Evolutionary conservation across 2,888 invertebrate genomes (phyloP).

Genomic region (Thymelicus acteon): DNA sequence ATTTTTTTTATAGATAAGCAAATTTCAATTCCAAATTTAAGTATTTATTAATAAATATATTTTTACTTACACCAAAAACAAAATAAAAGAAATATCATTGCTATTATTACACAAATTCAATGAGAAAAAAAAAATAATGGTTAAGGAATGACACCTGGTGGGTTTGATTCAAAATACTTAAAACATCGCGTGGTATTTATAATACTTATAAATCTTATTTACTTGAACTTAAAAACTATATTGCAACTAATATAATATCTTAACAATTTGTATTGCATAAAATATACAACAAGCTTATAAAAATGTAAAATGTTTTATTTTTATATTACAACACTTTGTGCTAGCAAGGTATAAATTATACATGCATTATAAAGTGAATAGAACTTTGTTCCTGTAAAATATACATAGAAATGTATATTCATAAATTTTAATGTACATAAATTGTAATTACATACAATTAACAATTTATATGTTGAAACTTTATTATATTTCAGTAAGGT

Average conservation of each 20-base stretch:
- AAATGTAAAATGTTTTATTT: slow-evolving; percentile 25
- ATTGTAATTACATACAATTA: background rate
- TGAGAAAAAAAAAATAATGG: slow-evolving; percentile 20
- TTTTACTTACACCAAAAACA: background rate
- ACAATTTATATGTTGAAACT: background rate
- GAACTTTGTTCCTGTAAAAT: slow-evolving; percentile 79
- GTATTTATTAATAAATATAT: background rate
- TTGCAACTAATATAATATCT: slow-evolving; percentile 48
- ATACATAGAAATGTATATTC: slow-evolving; percentile 57
- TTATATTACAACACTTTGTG: slow-evolving; percentile 68
- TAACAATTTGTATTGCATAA: slow-evolving; percentile 50
- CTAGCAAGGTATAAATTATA: slow-evolving; percentile 58
- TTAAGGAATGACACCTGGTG: slow-evolving; percentile 62
- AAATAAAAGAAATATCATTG: slow-evolving; percentile 4
- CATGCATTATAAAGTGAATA: slow-evolving; percentile 47
- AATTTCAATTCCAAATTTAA: background rate
- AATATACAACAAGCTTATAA: slow-evolving; percentile 56
- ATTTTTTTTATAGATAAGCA: background rate
- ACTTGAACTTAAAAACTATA: slow-evolving; percentile 46
- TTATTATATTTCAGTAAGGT: background rate
- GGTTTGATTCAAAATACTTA: slow-evolving; percentile 57
- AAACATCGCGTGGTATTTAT: slow-evolving; percentile 54
- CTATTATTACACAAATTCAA: background rate
- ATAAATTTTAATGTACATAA: slow-evolving; percentile 44
- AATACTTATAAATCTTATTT: slow-evolving; percentile 46